A percentile compares a stretch with the other conserved stretches of the same genome.
phyloP scores from a whole-genome alignment of 1,140 invertebrate species.

The Drosophila insularis region DNA sequence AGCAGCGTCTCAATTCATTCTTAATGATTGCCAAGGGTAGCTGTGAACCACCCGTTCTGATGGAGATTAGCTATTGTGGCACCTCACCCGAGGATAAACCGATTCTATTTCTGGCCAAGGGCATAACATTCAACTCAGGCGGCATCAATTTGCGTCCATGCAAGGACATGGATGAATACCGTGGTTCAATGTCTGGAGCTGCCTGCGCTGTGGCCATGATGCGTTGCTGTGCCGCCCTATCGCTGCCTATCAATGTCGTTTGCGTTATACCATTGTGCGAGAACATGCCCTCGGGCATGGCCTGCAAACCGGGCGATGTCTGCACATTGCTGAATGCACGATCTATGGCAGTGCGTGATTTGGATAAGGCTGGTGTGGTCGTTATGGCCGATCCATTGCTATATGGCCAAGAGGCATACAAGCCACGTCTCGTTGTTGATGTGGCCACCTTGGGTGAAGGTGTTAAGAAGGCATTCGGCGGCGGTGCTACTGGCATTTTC shows the following conservation, averaged over 20 bases:
- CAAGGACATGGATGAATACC: slow-evolving; percentile 91
- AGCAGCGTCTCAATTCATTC: slow-evolving; percentile 89
- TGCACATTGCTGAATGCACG: slow-evolving; percentile 92
- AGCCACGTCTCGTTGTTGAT: slow-evolving; percentile 88
- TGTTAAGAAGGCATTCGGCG: slow-evolving; percentile 85
- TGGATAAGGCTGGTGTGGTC: slow-evolving; percentile 93
- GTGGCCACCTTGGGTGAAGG: slow-evolving; percentile 87
- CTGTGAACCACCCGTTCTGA: slow-evolving; percentile 87
- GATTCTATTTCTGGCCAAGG: slow-evolving; percentile 89
- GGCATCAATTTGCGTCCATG: slow-evolving; percentile 90
- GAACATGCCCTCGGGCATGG: slow-evolving; percentile 92
- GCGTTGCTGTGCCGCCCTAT: slow-evolving; percentile 59
- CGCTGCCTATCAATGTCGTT: slow-evolving; percentile 68
- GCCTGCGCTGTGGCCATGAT: slow-evolving; percentile 68
- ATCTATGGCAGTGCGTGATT: slow-evolving; percentile 89
- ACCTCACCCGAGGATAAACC: slow-evolving; percentile 82
- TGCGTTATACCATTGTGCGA: slow-evolving; percentile 87
- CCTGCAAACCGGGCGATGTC: slow-evolving; percentile 94
- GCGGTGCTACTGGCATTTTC: slow-evolving; percentile 91
- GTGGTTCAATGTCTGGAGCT: slow-evolving; percentile 89
- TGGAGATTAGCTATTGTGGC: slow-evolving; percentile 87
- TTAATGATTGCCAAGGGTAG: slow-evolving; percentile 90
- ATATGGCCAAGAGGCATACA: slow-evolving; percentile 86
- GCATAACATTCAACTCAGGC: slow-evolving; percentile 93
- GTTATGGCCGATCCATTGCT: slow-evolving; percentile 94